Evolutionary conservation across 23 tunicate species (phyloP).

Genomic region (Phallusia fumigata): DNA sequence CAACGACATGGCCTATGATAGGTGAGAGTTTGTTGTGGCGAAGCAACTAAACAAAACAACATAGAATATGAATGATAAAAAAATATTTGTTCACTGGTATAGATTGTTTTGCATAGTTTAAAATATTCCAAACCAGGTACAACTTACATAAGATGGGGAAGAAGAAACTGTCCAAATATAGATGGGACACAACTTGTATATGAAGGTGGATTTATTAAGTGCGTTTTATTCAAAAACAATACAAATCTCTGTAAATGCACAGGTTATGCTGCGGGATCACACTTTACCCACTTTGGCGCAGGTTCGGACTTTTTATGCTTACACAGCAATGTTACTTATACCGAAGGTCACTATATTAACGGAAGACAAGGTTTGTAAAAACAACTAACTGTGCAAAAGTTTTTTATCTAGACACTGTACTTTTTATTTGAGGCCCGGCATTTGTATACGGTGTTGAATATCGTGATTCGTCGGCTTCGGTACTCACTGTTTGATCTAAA

Average conservation of each 20-base stretch:
- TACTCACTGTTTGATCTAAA: slow-evolving; percentile 40
- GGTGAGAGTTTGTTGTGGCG: too few species aligned
- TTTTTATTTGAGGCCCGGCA: slow-evolving; percentile 11
- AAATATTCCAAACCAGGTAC: neutral
- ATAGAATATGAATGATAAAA: neutral
- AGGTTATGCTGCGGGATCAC: neutral
- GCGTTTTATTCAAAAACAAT: neutral
- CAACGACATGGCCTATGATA: too few species aligned
- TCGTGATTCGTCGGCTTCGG: slow-evolving; percentile 33
- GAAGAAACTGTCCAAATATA: neutral
- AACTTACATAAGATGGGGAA: neutral
- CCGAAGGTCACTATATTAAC: neutral
- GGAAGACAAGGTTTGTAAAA: neutral
- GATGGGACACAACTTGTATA: neutral
- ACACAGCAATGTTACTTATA: slow-evolving; percentile 1
- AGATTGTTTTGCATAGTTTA: too few species aligned
- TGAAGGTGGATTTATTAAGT: neutral
- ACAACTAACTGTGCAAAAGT: too few species aligned
- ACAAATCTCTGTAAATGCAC: neutral
- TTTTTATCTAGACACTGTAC: neutral
- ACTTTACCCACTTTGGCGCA: neutral
- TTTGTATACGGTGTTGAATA: slow-evolving; percentile 41
- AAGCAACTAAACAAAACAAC: neutral
- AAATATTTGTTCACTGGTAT: neutral
- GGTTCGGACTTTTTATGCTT: neutral